Evolutionary conservation across 2,888 invertebrate genomes (phyloP).

Genomic region (Willowsia nigromaculata): DNA sequence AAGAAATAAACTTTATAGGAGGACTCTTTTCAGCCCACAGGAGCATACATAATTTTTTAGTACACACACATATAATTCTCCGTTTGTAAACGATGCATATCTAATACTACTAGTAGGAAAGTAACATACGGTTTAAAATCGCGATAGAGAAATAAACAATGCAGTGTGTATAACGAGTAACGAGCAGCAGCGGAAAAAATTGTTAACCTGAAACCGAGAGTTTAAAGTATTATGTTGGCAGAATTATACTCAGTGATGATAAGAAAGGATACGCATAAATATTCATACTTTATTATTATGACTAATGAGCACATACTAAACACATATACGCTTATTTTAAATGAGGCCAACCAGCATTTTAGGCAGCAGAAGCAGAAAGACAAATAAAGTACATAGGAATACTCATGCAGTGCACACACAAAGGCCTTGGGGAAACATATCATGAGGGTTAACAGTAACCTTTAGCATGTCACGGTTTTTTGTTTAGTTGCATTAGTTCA

Average conservation of each 20-base stretch:
- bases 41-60: background rate
- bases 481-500: background rate
- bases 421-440: background rate
- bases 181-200: background rate
- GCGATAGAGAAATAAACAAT: background rate
- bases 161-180: background rate
- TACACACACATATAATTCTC: background rate
- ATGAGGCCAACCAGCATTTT: background rate
- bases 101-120: no score
- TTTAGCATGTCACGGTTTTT: background rate
- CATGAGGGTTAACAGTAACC: background rate
- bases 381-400: background rate
- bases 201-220: background rate
- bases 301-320: constrained; percentile 1
- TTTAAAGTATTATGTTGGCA: background rate
- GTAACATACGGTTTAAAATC: background rate
- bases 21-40: background rate
- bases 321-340: background rate
- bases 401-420: background rate
- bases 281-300: constrained; percentile 16
- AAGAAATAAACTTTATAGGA: background rate
- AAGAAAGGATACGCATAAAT: constrained; percentile 31
- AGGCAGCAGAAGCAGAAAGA: background rate
- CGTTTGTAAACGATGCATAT: background rate
- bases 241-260: background rate